A percentile compares a stretch with the other conserved stretches of the same genome.
These are phyloP conservation scores for Cantharis lateralis DNA, from an alignment of 2,888 invertebrate species.

Conservation along the genomic window DNA sequence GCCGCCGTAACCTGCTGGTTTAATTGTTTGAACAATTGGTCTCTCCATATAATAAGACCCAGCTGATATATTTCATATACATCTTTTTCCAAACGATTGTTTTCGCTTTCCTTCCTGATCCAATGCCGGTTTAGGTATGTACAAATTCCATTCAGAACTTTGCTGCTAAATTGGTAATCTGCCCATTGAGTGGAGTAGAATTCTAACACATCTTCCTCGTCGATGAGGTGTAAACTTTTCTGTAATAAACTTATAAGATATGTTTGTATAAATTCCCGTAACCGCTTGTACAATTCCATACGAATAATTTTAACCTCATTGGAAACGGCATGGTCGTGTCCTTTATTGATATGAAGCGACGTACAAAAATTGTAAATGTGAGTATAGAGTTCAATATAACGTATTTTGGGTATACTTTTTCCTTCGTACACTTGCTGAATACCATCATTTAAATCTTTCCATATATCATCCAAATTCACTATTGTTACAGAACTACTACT, in stretches of 20 bases:
- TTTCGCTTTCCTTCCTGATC: constrained; percentile 98
- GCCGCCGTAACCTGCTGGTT: constrained; percentile 97
- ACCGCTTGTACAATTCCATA: constrained; percentile 91
- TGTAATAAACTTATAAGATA: constrained; percentile 78
- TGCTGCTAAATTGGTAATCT: constrained; percentile 96
- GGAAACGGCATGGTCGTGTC: constrained; percentile 42
- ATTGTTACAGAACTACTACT: constrained; percentile 60
- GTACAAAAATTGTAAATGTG: constrained; percentile 99
- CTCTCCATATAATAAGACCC: constrained; percentile 96
- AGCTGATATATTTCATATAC: constrained; percentile 98
- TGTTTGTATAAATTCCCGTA: constrained; percentile 87
- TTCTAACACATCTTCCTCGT: constrained; percentile 86
- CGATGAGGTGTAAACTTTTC: constrained; percentile 88
- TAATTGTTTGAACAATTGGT: constrained; percentile 89
- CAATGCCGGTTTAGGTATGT: constrained; percentile 97
- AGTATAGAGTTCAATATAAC: constrained; percentile 81
- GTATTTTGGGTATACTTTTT: constrained; percentile 80
- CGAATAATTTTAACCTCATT: constrained; percentile 95
- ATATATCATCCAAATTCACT: constrained; percentile 87
- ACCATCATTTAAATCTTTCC: constrained; percentile 93
- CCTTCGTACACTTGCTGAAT: constrained; percentile 93
- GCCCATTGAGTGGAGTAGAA: constrained; percentile 99
- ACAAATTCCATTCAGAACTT: constrained; percentile 96
- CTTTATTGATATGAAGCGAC: constrained; percentile 71
- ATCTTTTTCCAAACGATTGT: constrained; percentile 84